Evolutionary conservation across 2,113 vertebrate genomes (phyloP).

Genomic region (Hyperopisus bebe): DNA sequence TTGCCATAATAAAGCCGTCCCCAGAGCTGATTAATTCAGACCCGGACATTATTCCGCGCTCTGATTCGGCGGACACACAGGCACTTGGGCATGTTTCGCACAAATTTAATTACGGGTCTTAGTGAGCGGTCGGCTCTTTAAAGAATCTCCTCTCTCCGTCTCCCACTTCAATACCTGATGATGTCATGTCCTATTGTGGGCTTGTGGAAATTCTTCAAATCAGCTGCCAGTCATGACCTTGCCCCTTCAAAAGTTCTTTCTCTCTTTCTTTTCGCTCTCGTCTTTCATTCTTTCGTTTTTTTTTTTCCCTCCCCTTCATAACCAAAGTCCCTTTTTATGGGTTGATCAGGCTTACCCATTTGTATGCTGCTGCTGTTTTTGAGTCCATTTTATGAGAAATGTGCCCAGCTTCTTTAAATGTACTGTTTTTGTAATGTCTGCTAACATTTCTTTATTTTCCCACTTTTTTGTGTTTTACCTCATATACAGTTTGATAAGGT

Average conservation of each 20-base stretch:
- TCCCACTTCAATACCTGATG: constrained; percentile 78
- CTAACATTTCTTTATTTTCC: not conserved
- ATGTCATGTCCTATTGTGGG: constrained; percentile 77
- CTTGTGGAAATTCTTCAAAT: constrained; percentile 73
- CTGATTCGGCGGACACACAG: constrained; percentile 72
- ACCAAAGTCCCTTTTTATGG: constrained; percentile 58
- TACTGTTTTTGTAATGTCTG: constrained; percentile 32
- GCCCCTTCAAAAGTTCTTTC: constrained; percentile 58
- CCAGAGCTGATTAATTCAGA: constrained; percentile 80
- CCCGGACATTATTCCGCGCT: constrained; percentile 66
- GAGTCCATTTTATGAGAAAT: constrained; percentile 59
- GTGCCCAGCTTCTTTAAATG: constrained; percentile 57
- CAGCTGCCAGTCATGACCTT: constrained; percentile 74
- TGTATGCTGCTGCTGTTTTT: constrained; percentile 49
- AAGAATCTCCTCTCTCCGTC: constrained; percentile 70
- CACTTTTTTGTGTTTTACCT: not conserved
- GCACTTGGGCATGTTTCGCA: constrained; percentile 82
- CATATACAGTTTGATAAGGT: not conserved
- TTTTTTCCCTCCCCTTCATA: constrained; percentile 48
- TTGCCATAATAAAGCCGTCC: constrained; percentile 64
- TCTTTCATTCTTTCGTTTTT: constrained; percentile 47
- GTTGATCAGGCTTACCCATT: constrained; percentile 54
- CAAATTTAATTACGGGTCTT: constrained; percentile 91
- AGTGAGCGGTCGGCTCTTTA: constrained; percentile 75
- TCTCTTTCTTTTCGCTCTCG: constrained; percentile 49